Percentiles rank a stretch among this genome's conserved stretches.
Conservation (phyloP, 2,888 invertebrate species). For the Neocrepidodera transversa region DNA sequence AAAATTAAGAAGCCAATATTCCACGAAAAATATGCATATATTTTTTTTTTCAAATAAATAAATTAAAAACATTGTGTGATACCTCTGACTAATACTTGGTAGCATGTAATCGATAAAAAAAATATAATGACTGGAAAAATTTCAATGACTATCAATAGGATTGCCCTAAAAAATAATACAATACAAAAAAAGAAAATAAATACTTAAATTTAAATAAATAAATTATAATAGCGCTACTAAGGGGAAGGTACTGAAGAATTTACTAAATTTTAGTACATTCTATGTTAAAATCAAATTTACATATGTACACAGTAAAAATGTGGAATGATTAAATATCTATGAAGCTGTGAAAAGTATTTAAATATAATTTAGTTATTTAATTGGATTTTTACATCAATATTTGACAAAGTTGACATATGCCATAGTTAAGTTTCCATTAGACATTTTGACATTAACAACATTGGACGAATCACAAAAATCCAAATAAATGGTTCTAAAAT, state of each 20-base stretch:
- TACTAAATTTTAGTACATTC: constrained; percentile 12
- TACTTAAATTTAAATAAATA: constrained; percentile 40
- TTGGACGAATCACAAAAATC: neutral
- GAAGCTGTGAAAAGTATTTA: constrained; percentile 11
- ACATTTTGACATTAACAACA: no score
- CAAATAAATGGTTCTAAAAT: neutral
- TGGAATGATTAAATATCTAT: constrained; percentile 32
- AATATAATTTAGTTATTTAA: neutral
- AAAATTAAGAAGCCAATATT: no score
- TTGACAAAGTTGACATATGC: no score
- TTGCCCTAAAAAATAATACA: constrained; percentile 14
- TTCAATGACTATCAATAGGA: constrained; percentile 2
- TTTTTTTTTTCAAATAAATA: no score
- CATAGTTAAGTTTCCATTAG: no score
- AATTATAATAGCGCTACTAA: constrained; percentile 41
- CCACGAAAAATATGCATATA: no score
- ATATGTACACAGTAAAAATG: constrained; percentile 23
- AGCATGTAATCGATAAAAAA: neutral
- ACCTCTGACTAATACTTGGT: no score
- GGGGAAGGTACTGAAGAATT: constrained; percentile 29
- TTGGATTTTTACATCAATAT: neutral
- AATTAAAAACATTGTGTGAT: no score
- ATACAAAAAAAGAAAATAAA: constrained; percentile 33
- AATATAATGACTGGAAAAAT: constrained; percentile 7
- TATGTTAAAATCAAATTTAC: constrained; percentile 27